Conservation (phyloP, 2,797 vertebrate species). For the Amniataba percoides region DNA sequence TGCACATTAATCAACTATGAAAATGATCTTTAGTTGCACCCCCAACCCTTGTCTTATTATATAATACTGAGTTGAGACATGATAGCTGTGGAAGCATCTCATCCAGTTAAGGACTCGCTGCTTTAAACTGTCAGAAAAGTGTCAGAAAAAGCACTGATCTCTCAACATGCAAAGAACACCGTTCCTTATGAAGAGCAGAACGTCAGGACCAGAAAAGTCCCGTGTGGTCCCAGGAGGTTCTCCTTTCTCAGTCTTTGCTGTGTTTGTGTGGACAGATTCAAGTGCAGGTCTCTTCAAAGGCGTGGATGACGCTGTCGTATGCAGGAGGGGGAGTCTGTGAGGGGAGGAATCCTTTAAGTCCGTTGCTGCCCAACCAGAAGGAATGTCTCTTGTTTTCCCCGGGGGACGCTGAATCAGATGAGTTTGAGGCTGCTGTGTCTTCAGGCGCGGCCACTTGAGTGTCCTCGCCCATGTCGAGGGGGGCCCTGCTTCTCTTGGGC, state of each 20-base stretch:
- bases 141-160: conserved; percentile 20
- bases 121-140: conserved; percentile 11
- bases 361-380: conserved; percentile 91
- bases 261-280: conserved; percentile 55
- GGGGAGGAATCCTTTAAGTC: conserved; percentile 88
- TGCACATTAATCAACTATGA: background rate
- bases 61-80: conserved; percentile 14
- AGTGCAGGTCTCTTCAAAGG: conserved; percentile 85
- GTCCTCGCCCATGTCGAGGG: conserved; percentile 76
- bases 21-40: conserved; percentile 7
- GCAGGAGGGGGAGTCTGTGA: conserved; percentile 91
- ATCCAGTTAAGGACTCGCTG: background rate
- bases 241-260: conserved; percentile 9
- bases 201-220: conserved; percentile 11
- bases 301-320: conserved; percentile 94
- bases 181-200: conserved; percentile 2
- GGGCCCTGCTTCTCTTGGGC: conserved; percentile 85
- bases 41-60: background rate
- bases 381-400: conserved; percentile 86
- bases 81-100: conserved; percentile 1
- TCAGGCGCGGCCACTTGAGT: conserved; percentile 86
- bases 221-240: conserved; percentile 12
- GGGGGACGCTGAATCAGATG: conserved; percentile 76
- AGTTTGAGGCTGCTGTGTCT: conserved; percentile 71
- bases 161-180: background rate